Evolutionary conservation across 2,113 vertebrate genomes (phyloP).

Genomic region (Lucifuga dentata): DNA sequence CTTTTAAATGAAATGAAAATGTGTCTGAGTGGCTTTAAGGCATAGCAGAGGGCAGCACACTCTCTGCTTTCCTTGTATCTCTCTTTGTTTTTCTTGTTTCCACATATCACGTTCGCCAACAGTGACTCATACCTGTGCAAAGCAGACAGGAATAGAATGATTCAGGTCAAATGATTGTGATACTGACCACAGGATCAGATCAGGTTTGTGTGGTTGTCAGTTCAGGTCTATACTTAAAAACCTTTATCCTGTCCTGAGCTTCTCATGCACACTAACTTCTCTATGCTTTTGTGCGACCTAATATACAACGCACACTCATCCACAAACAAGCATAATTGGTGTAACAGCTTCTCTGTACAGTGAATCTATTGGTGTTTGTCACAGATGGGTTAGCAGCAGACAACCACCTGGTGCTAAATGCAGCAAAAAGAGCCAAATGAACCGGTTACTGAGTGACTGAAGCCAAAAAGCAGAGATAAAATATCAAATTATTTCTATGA

Average conservation of each 20-base stretch:
- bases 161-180: slow-evolving; percentile 8
- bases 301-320: no score
- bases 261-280: no score
- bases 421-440: slow-evolving; percentile 34
- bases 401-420: slow-evolving; percentile 3
- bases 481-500: slow-evolving; percentile 26
- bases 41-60: no score
- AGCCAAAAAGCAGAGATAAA: slow-evolving; percentile 7
- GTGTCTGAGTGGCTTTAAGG: slow-evolving; percentile 32
- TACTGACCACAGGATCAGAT: neutral
- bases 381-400: slow-evolving; percentile 18
- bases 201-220: no score
- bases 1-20: slow-evolving; percentile 33
- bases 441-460: slow-evolving; percentile 11
- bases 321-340: no score
- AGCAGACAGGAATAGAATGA: slow-evolving; percentile 16
- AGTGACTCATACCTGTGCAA: slow-evolving; percentile 1
- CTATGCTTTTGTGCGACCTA: no score
- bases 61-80: no score
- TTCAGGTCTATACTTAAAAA: no score
- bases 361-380: slow-evolving; percentile 14
- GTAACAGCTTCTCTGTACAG: no score
- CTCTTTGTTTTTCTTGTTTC: slow-evolving; percentile 3
- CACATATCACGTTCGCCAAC: slow-evolving; percentile 8
- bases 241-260: no score